phyloP scores from a whole-genome alignment of 1,140 invertebrate species.

The Lineus longissimus region DNA sequence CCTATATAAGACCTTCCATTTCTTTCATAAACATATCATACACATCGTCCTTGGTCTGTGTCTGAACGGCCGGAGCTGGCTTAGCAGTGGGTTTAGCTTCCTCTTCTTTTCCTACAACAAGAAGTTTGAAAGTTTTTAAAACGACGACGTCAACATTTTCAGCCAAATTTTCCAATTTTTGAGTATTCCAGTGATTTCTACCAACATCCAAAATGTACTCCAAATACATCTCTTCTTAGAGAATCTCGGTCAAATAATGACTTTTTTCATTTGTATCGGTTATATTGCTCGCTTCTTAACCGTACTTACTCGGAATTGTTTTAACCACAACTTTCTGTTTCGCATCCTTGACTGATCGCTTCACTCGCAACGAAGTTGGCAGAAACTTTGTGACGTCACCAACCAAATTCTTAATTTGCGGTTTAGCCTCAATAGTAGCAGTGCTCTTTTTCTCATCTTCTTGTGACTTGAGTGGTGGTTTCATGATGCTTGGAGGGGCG shows the following conservation, averaged over 20 bases:
- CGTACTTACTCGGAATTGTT: neutral
- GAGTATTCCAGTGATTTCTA: too few relatives aligned
- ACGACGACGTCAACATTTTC: too few relatives aligned
- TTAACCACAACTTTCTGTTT: conserved; percentile 29
- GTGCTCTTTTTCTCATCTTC: conserved; percentile 59
- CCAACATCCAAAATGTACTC: too few relatives aligned
- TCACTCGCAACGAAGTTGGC: conserved; percentile 84
- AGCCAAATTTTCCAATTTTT: too few relatives aligned
- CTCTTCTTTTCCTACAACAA: conserved; percentile 37
- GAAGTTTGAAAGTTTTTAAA: too few relatives aligned
- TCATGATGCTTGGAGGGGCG: conserved; percentile 78
- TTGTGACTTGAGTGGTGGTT: conserved; percentile 35
- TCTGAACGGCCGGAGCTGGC: conserved; percentile 37
- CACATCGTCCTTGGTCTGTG: conserved; percentile 90
- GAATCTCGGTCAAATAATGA: too few relatives aligned
- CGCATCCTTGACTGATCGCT: conserved; percentile 65
- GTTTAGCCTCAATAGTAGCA: conserved; percentile 88
- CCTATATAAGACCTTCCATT: conserved; percentile 77
- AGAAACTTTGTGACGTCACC: conserved; percentile 94
- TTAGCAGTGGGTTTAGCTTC: conserved; percentile 29
- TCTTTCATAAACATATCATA: conserved; percentile 98
- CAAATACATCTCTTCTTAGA: too few relatives aligned
- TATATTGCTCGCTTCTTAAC: too few relatives aligned
- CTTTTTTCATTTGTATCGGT: too few relatives aligned
- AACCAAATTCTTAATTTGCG: conserved; percentile 87